Percentiles rank a stretch among this genome's conserved stretches.
Evolutionary conservation across 2,888 invertebrate species (phyloP).

Genomic region (Drosophila fulvimacula): DNA sequence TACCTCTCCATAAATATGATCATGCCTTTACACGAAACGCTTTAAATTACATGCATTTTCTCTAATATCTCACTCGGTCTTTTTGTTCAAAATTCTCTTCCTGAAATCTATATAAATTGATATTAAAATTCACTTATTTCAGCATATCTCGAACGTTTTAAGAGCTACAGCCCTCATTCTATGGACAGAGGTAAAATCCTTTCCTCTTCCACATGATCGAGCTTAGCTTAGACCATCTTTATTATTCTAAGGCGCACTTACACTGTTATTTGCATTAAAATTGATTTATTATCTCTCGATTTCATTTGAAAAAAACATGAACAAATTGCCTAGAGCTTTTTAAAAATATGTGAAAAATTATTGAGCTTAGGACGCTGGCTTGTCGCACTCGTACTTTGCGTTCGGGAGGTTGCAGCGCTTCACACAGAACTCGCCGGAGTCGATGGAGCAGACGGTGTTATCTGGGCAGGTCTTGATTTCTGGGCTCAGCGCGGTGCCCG

Average conservation of each 20-base stretch:
- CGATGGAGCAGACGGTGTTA: conserved; percentile 55
- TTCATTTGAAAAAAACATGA: neutral
- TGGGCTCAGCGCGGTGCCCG: conserved; percentile 24
- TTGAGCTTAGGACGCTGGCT: conserved; percentile 14
- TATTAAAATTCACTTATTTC: too few relatives aligned
- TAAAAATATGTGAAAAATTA: neutral
- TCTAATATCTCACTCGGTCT: too few relatives aligned
- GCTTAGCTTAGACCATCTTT: too few relatives aligned
- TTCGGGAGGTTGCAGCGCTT: conserved; percentile 45
- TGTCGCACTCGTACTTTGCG: conserved; percentile 59
- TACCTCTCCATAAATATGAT: too few relatives aligned
- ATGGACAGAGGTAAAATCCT: too few relatives aligned
- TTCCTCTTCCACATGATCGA: neutral
- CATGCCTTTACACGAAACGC: too few relatives aligned
- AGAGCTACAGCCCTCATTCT: too few relatives aligned
- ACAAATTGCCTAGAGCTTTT: neutral
- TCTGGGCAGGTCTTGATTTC: conserved; percentile 54
- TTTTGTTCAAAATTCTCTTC: too few relatives aligned
- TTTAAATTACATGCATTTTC: too few relatives aligned
- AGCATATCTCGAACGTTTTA: too few relatives aligned
- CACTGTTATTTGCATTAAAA: neutral
- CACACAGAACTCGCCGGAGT: conserved; percentile 65
- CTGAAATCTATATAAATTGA: too few relatives aligned
- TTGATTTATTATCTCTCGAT: neutral
- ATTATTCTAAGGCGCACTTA: too few relatives aligned